Evolutionary conservation across 2,113 vertebrate species (phyloP).

Genomic region (Pipa parva): DNA sequence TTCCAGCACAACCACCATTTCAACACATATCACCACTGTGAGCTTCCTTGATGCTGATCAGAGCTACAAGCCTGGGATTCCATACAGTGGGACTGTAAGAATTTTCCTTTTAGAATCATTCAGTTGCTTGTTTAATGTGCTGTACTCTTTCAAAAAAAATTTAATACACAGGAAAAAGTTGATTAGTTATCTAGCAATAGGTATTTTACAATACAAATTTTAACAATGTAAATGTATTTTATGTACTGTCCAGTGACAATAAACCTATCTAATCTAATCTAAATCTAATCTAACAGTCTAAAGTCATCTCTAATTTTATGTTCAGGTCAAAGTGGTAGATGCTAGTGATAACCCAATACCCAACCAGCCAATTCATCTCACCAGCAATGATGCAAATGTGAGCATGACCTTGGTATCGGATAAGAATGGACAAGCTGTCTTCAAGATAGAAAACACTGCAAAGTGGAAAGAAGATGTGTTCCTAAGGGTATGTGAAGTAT

Average conservation of each 20-base stretch:
- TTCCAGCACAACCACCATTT: background rate
- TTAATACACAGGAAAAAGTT: no score
- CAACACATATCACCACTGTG: background rate
- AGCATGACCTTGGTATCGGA: constrained; percentile 39
- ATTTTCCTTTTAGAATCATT: background rate
- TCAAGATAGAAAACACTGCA: constrained; percentile 39
- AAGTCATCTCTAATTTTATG: constrained; percentile 15
- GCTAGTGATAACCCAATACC: constrained; percentile 44
- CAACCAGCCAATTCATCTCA: constrained; percentile 45
- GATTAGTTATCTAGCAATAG: no score
- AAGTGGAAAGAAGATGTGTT: constrained; percentile 42
- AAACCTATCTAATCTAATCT: no score
- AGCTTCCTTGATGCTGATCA: background rate
- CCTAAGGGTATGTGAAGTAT: constrained; percentile 18
- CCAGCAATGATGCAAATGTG: background rate
- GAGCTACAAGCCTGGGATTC: background rate
- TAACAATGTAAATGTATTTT: no score
- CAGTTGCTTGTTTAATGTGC: no score
- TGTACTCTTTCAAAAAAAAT: no score
- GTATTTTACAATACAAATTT: no score
- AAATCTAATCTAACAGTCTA: background rate
- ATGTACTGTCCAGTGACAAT: no score
- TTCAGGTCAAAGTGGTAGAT: constrained; percentile 45
- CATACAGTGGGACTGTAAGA: background rate
- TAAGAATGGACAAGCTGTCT: constrained; percentile 45